phyloP scores from a whole-genome alignment of 2,888 invertebrate genomes.

The Lasioglossum lativentre region DNA sequence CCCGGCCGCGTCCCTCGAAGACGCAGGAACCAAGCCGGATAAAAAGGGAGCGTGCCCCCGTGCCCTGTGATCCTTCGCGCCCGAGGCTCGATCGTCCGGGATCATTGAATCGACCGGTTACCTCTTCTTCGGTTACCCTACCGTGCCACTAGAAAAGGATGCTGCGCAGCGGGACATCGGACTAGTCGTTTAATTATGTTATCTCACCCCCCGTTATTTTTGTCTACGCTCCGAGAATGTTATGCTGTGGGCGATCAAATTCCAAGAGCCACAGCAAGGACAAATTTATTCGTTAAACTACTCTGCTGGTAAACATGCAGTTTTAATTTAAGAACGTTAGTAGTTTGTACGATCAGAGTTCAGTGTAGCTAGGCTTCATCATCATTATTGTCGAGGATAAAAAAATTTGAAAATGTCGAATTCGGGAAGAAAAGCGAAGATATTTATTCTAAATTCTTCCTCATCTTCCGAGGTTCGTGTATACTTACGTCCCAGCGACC shows the following conservation, averaged over 20 bases:
- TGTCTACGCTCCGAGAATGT: neutral
- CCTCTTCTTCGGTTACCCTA: constrained; percentile 7
- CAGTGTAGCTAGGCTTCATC: too few species aligned
- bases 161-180: neutral
- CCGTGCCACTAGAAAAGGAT: neutral
- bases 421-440: neutral
- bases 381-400: too few species aligned
- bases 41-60: constrained; percentile 31
- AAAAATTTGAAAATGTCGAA: too few species aligned
- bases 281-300: neutral
- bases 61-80: constrained; percentile 15
- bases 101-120: constrained; percentile 5
- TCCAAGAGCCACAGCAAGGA: neutral
- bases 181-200: neutral
- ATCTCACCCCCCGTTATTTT: neutral
- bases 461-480: neutral
- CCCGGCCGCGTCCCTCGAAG: constrained; percentile 66
- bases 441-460: neutral
- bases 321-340: too few species aligned
- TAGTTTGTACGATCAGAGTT: too few species aligned
- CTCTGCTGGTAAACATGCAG: too few species aligned
- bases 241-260: neutral
- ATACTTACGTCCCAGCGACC: neutral
- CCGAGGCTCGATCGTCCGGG: neutral
- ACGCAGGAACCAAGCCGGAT: constrained; percentile 42